These are phyloP conservation scores for Setophaga kirtlandii DNA, from an alignment of 2,113 vertebrate genomes.

Conservation along the genomic window DNA sequence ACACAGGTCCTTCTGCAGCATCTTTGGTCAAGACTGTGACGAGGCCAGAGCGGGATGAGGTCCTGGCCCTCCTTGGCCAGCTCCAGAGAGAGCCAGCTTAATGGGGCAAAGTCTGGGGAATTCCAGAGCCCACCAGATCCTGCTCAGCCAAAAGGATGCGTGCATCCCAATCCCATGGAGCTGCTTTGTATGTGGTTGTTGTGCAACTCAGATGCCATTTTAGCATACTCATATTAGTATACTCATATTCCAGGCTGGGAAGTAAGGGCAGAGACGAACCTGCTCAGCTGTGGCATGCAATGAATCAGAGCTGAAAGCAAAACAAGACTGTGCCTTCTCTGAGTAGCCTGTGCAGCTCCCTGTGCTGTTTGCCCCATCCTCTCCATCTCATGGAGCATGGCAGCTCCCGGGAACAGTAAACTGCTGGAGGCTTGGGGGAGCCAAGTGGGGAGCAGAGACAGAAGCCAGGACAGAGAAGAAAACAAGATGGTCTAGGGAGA, in stretches of 20 bases:
- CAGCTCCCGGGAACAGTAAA: background rate
- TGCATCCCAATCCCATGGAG: background rate
- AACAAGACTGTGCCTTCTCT: background rate
- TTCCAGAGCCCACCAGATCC: background rate
- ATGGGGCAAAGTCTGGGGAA: background rate
- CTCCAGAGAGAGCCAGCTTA: rapidly evolving
- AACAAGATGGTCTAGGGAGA: background rate
- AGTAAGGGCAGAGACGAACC: background rate
- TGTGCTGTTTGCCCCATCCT: background rate
- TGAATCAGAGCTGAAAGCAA: background rate
- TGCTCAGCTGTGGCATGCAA: background rate
- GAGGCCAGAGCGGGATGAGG: background rate
- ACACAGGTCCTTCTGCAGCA: background rate
- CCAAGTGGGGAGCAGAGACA: background rate
- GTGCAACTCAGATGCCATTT: background rate
- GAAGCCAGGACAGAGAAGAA: background rate
- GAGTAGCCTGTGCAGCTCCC: background rate
- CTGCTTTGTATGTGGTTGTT: background rate
- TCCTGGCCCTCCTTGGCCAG: background rate
- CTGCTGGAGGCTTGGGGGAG: background rate
- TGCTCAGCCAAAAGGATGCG: background rate
- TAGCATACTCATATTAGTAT: background rate
- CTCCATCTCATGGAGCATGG: background rate
- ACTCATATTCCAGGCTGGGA: background rate
- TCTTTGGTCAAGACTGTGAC: rapidly evolving